A percentile compares a stretch with the other conserved stretches of the same genome.
Conservation (phyloP, 1,140 invertebrate genomes). For the Augochlora pura region DNA sequence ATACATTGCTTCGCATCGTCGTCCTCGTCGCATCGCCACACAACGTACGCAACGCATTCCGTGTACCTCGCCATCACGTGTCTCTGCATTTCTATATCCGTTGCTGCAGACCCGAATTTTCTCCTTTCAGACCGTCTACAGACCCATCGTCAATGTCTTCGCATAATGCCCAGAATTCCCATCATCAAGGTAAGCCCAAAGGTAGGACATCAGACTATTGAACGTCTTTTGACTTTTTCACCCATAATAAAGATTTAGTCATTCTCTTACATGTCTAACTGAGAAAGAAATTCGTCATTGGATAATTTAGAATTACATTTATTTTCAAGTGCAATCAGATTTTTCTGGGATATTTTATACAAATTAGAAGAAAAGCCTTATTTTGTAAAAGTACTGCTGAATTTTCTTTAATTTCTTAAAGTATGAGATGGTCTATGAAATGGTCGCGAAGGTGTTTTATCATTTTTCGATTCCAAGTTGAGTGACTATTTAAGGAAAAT, state of each 20-base stretch:
- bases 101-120: constrained; percentile 87
- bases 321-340: too few species aligned
- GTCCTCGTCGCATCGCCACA: constrained; percentile 62
- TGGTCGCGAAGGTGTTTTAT: too few species aligned
- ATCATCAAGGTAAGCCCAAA: constrained; percentile 81
- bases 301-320: too few species aligned
- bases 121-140: constrained; percentile 87
- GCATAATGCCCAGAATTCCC: constrained; percentile 77
- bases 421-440: too few species aligned
- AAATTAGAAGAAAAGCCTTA: too few species aligned
- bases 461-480: too few species aligned
- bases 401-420: too few species aligned
- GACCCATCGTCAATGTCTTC: constrained; percentile 76
- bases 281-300: too few species aligned
- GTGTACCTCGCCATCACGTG: constrained; percentile 48
- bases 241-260: background rate
- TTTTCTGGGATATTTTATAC: too few species aligned
- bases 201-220: constrained; percentile 54
- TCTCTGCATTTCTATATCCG: constrained; percentile 55
- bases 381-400: too few species aligned
- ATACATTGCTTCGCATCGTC: constrained; percentile 66
- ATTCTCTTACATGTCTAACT: too few species aligned
- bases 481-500: too few species aligned
- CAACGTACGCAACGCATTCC: constrained; percentile 53
- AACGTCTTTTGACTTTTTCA: constrained; percentile 2